Conservation (phyloP, 2,888 invertebrate genomes). For the Cataglyphis rosenhaueri region DNA sequence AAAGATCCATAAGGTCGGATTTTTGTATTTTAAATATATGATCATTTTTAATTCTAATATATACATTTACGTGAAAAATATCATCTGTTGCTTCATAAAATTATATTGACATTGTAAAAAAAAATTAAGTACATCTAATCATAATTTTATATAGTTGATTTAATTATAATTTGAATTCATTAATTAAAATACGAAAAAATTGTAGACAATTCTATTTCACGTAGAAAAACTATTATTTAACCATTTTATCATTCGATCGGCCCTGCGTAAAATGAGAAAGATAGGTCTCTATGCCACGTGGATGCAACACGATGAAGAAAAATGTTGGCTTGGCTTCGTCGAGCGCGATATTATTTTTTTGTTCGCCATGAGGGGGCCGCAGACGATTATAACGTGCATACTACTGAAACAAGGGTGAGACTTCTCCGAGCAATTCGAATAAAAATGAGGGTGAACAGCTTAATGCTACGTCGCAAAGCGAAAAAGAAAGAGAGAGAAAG, state of each 20-base stretch:
- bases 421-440: slow-evolving; percentile 64
- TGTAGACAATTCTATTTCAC: background rate
- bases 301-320: slow-evolving; percentile 52
- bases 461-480: slow-evolving; percentile 55
- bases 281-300: slow-evolving; percentile 19
- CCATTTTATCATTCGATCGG: slow-evolving; percentile 3
- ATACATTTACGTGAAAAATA: background rate
- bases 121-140: background rate
- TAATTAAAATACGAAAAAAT: background rate
- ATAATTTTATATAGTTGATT: background rate
- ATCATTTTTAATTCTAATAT: background rate
- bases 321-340: slow-evolving; percentile 68
- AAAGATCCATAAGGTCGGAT: background rate
- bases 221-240: background rate
- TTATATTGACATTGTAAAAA: background rate
- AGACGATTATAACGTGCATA: slow-evolving; percentile 63
- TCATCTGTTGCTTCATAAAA: background rate
- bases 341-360: slow-evolving; percentile 75
- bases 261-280: slow-evolving; percentile 18
- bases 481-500: slow-evolving; percentile 15
- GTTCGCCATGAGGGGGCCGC: slow-evolving; percentile 66
- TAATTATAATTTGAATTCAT: background rate
- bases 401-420: slow-evolving; percentile 55
- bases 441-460: slow-evolving; percentile 72
- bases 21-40: background rate